A percentile compares a stretch with the other conserved stretches of the same genome.
Conservation (phyloP, 2,113 vertebrate genomes). For the Mormyrus iriodes region DNA sequence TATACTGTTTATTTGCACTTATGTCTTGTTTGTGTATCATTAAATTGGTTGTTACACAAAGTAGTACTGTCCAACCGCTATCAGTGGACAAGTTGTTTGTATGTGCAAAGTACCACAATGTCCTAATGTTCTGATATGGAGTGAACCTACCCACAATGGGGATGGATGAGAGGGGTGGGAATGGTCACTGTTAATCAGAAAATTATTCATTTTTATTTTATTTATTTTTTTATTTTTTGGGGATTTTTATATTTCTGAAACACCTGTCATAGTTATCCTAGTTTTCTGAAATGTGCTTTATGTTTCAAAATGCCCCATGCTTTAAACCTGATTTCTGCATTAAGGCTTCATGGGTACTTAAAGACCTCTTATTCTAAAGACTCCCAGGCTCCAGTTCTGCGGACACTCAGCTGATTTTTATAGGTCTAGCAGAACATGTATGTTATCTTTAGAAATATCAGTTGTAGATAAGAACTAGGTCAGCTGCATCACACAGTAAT, state of each 20-base stretch:
- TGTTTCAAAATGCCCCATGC: background rate
- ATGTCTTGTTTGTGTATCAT: too few species aligned
- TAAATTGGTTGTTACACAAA: too few species aligned
- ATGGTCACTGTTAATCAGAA: background rate
- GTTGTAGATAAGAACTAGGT: constrained; percentile 13
- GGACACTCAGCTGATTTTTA: background rate
- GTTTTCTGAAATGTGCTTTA: background rate
- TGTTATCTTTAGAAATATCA: constrained; percentile 11
- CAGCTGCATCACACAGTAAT: background rate
- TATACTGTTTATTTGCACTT: too few species aligned
- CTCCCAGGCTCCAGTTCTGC: background rate
- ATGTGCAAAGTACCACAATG: too few species aligned
- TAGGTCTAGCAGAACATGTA: constrained; percentile 4
- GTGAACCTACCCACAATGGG: background rate
- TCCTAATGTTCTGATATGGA: too few species aligned
- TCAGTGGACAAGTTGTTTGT: too few species aligned
- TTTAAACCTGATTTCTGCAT: background rate
- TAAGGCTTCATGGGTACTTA: background rate
- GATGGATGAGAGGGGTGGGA: background rate
- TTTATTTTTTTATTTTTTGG: background rate
- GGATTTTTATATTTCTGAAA: background rate
- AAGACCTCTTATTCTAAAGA: background rate
- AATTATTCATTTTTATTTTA: background rate
- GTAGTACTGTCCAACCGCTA: too few species aligned
- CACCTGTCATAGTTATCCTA: background rate